Evolutionary conservation across 2,797 vertebrate species (phyloP).

Genomic region (Mallotus villosus): DNA sequence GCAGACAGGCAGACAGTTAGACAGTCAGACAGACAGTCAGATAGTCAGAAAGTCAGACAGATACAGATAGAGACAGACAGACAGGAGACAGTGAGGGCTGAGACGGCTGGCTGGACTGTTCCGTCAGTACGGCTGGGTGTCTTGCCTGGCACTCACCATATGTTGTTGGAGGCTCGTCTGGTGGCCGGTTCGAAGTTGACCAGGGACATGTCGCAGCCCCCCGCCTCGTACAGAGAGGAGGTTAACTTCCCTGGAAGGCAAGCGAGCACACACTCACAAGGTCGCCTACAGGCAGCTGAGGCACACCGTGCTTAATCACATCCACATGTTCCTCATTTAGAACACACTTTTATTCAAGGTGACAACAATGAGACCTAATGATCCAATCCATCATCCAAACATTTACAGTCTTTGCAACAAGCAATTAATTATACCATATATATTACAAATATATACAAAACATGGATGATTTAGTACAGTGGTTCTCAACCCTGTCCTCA

Average conservation of each 20-base stretch:
- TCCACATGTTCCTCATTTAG: too few relatives aligned
- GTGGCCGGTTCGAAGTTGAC: conserved; percentile 98
- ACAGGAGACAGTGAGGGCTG: too few relatives aligned
- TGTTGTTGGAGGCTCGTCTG: conserved; percentile 94
- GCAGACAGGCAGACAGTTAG: conserved; percentile 20
- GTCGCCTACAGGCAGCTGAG: not conserved
- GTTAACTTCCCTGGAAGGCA: conserved; percentile 87
- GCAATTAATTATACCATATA: too few relatives aligned
- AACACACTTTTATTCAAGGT: not conserved
- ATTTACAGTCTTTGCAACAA: too few relatives aligned
- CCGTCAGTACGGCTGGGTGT: not conserved
- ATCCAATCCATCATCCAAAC: too few relatives aligned
- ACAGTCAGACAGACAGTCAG: too few relatives aligned
- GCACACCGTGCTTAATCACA: not conserved
- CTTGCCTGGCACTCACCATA: conserved; percentile 83
- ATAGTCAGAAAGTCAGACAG: too few relatives aligned
- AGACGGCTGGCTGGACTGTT: not conserved
- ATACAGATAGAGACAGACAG: too few relatives aligned
- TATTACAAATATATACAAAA: too few relatives aligned
- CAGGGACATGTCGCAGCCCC: conserved; percentile 95
- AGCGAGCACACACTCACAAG: not conserved
- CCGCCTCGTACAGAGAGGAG: conserved; percentile 92
- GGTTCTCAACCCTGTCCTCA: too few relatives aligned
- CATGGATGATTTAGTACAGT: too few relatives aligned
- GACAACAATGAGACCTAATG: not conserved